Evolutionary conservation across 2,888 invertebrate species (phyloP).

Genomic region (Papilio protenor): DNA sequence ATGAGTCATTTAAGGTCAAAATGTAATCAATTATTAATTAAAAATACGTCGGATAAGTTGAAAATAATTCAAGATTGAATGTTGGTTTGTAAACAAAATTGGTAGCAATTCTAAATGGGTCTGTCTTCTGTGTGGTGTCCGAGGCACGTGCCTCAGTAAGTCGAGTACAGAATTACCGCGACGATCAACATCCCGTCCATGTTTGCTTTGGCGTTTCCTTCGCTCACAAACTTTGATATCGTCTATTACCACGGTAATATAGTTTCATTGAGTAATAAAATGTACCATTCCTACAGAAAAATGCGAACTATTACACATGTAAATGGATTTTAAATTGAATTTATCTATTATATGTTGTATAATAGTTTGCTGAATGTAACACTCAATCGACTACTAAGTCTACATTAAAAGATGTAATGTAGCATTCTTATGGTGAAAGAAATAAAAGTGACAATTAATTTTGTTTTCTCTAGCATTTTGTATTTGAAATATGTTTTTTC

Average conservation of each 20-base stretch:
- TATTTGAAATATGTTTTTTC: background rate
- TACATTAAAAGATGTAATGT: background rate
- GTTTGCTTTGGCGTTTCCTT: conserved; percentile 46
- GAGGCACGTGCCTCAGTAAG: background rate
- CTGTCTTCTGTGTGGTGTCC: background rate
- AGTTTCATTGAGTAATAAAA: conserved; percentile 10
- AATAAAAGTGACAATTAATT: background rate
- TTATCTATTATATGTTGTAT: background rate
- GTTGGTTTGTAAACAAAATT: conserved; percentile 22
- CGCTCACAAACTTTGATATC: conserved; percentile 40
- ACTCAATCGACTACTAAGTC: background rate
- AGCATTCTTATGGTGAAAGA: conserved; percentile 6
- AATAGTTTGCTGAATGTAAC: too few species aligned
- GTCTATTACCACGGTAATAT: conserved; percentile 1
- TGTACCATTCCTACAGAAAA: background rate
- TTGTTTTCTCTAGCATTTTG: background rate
- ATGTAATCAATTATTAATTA: background rate
- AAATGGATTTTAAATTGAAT: conserved; percentile 22
- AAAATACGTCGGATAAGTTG: background rate
- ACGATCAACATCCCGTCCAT: conserved; percentile 45
- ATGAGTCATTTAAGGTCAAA: background rate
- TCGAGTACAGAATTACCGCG: conserved; percentile 30
- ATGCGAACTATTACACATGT: background rate
- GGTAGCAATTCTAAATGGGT: conserved; percentile 18
- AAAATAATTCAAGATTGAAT: background rate